These are phyloP conservation scores for Fopius arisanus DNA, from an alignment of 1,140 invertebrate species.

Conservation along the genomic window DNA sequence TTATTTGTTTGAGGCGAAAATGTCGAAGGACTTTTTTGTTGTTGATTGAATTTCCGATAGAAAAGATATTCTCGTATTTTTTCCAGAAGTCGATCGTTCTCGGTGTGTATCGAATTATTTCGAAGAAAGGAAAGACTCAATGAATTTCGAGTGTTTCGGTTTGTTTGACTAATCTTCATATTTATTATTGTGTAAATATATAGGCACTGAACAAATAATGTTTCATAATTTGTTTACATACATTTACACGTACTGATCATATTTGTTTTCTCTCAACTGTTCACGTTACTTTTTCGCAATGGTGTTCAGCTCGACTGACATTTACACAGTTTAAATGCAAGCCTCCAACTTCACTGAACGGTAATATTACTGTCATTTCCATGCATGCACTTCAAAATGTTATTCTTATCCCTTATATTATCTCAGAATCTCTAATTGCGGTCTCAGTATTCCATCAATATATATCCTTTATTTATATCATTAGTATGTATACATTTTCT, in stretches of 20 bases:
- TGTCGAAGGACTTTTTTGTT: too few species aligned
- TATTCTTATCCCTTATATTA: conserved; percentile 41
- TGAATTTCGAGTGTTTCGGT: conserved; percentile 8
- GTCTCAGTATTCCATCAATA: conserved; percentile 57
- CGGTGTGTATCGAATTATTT: too few species aligned
- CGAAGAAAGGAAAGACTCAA: neutral
- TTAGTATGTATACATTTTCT: conserved; percentile 56
- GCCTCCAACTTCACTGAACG: neutral
- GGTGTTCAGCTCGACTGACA: neutral
- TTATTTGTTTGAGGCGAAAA: too few species aligned
- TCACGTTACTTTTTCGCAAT: neutral
- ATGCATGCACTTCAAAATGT: conserved; percentile 37
- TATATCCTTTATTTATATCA: conserved; percentile 54
- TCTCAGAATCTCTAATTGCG: conserved; percentile 54
- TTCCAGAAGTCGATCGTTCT: too few species aligned
- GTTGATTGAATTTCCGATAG: too few species aligned
- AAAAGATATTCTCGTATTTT: too few species aligned
- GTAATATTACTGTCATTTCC: neutral
- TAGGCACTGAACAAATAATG: conserved; percentile 66
- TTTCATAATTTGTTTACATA: conserved; percentile 66
- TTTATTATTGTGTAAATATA: conserved; percentile 66
- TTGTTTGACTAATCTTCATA: conserved; percentile 59
- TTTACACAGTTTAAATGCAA: neutral
- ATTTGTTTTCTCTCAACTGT: conserved; percentile 24
- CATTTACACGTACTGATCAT: conserved; percentile 63